A percentile compares a stretch with the other conserved stretches of the same genome.
Evolutionary conservation across 2,797 vertebrate species (phyloP).

Genomic region (Mycteria americana): DNA sequence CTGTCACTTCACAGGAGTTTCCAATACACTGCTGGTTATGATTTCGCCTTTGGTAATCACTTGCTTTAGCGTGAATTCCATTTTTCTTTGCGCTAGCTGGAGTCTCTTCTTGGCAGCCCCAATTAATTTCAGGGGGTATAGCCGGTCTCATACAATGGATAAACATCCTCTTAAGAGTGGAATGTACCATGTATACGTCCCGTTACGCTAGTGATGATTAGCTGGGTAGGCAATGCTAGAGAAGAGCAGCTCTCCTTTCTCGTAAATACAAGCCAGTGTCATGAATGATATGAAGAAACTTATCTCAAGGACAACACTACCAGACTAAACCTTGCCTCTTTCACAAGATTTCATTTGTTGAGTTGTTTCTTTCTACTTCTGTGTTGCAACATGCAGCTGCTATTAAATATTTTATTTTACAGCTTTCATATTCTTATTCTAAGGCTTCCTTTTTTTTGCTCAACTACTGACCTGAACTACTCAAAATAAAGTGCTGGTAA

Average conservation of each 20-base stretch:
- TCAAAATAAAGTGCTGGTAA: conserved; percentile 6
- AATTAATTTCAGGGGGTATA: neutral
- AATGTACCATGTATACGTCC: neutral
- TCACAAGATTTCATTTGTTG: neutral
- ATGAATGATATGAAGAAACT: neutral
- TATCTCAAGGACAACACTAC: neutral
- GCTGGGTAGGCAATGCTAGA: neutral
- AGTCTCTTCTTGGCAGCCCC: neutral
- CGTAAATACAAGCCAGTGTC: neutral
- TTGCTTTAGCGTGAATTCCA: neutral
- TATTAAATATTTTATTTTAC: conserved; percentile 12
- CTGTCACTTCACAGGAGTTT: neutral
- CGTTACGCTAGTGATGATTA: rapidly evolving
- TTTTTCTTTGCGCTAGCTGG: neutral
- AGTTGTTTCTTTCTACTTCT: neutral
- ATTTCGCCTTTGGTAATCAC: neutral
- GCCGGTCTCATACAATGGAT: neutral
- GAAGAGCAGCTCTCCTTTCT: neutral
- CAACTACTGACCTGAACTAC: neutral
- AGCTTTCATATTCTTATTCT: neutral
- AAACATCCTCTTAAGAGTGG: neutral
- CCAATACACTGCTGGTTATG: neutral
- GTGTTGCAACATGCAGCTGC: neutral
- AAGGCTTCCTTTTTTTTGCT: neutral
- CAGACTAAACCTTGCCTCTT: neutral